Evolutionary conservation across 2,113 vertebrate species (phyloP).

Genomic region (Fregetta grallaria): DNA sequence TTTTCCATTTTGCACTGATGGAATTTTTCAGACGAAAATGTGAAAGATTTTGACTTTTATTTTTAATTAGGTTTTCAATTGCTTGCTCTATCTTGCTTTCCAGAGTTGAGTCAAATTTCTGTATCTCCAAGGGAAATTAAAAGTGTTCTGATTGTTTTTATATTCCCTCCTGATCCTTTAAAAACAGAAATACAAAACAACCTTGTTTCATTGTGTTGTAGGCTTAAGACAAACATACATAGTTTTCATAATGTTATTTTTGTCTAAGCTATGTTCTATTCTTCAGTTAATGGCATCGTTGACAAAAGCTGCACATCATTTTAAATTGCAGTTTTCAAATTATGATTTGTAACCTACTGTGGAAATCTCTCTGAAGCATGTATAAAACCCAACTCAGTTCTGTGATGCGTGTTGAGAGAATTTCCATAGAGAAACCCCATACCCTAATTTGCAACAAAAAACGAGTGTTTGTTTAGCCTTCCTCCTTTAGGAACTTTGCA

Average conservation of each 20-base stretch:
- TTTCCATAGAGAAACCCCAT: background rate
- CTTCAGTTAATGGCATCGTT: background rate
- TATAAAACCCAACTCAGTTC: background rate
- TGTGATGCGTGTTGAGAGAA: background rate
- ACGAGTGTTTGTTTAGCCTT: background rate
- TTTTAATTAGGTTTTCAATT: background rate
- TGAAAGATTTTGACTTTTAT: background rate
- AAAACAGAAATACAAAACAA: background rate
- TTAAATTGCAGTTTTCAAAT: background rate
- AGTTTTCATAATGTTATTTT: background rate
- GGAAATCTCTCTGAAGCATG: background rate
- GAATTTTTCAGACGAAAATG: background rate
- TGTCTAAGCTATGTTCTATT: background rate
- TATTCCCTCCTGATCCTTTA: background rate
- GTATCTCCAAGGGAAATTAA: background rate
- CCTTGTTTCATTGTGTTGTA: background rate
- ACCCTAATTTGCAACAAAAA: background rate
- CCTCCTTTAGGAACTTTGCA: background rate
- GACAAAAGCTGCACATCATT: background rate
- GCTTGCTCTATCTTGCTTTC: background rate
- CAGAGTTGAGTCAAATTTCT: background rate
- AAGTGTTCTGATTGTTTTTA: background rate
- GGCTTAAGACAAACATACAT: background rate
- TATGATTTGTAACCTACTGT: background rate
- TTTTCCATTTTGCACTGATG: background rate